A percentile compares a stretch with the other conserved stretches of the same genome.
phyloP scores from a whole-genome alignment of 2,797 vertebrate species.

The Calcarius lapponicus region DNA sequence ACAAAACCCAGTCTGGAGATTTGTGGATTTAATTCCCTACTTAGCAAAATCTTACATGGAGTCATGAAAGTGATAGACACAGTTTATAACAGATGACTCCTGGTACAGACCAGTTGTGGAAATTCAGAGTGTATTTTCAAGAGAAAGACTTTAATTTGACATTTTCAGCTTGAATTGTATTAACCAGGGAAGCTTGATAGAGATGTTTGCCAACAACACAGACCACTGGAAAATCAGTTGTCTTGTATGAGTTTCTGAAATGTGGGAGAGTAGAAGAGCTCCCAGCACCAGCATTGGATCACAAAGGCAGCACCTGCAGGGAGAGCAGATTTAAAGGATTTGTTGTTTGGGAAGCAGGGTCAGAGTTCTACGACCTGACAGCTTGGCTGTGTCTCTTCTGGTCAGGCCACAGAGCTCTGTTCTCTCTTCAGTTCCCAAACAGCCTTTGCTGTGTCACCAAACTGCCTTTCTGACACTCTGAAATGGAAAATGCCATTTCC shows the following conservation, averaged over 20 bases:
- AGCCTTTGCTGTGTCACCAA: neutral
- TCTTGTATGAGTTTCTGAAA: neutral
- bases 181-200: neutral
- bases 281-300: neutral
- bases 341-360: neutral
- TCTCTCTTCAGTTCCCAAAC: neutral
- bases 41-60: neutral
- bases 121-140: neutral
- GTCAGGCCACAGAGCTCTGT: neutral
- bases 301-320: neutral
- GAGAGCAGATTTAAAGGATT: neutral
- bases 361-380: neutral
- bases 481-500: neutral
- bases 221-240: neutral
- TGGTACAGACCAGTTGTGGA: neutral
- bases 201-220: neutral
- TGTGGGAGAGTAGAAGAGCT: neutral
- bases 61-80: neutral
- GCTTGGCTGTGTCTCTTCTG: neutral
- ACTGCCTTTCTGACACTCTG: neutral
- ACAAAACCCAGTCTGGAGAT: neutral
- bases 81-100: neutral
- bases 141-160: neutral
- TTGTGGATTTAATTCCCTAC: neutral
- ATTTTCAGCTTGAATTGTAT: neutral